Conservation (phyloP, 2,888 invertebrate species). For the Conus canariensis region DNA sequence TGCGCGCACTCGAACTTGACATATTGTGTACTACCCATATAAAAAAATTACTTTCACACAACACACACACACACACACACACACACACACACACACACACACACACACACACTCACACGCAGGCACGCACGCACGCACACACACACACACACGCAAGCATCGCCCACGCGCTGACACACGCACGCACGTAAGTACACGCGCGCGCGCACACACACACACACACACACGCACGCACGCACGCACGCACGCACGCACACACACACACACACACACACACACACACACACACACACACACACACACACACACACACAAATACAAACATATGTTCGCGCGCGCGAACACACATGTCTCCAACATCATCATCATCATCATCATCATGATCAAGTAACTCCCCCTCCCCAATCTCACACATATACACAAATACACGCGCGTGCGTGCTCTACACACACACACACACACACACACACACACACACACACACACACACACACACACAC, state of each 20-base stretch:
- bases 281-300: too few species aligned
- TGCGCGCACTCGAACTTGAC: too few species aligned
- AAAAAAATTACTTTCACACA: not conserved
- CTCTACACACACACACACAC: too few species aligned
- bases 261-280: not conserved
- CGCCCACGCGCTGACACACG: too few species aligned
- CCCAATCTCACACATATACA: too few species aligned
- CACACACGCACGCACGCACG: not conserved
- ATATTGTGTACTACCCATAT: too few species aligned
- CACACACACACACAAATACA: not conserved
- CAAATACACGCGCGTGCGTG: too few species aligned
- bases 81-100: not conserved
- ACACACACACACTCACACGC: not conserved
- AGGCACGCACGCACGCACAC: not conserved
- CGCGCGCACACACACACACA: not conserved
- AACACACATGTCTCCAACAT: not conserved
- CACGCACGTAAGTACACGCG: not conserved
- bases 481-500: too few species aligned
- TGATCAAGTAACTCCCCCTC: not conserved
- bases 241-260: not conserved
- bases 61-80: not conserved
- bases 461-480: too few species aligned
- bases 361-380: not conserved
- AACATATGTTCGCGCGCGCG: too few species aligned
- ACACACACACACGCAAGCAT: not conserved